Evolutionary conservation across 2,888 invertebrate genomes (phyloP).

Genomic region (Corbicula japonica): DNA sequence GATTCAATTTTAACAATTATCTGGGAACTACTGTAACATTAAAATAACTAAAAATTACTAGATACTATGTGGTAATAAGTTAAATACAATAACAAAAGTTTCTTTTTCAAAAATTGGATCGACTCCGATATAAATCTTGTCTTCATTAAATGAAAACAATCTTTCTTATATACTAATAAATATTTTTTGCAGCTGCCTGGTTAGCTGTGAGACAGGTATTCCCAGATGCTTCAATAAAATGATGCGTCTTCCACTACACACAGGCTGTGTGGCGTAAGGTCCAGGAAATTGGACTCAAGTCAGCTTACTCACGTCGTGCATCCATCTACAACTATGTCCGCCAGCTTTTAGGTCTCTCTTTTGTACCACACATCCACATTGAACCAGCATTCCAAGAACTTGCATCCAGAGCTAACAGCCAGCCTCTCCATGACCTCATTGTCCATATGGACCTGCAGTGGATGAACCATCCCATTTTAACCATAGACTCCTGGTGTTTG

Average conservation of each 20-base stretch:
- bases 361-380: not conserved
- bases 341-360: not conserved
- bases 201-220: constrained; percentile 20
- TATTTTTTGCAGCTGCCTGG: constrained; percentile 26
- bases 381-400: constrained; percentile 16
- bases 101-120: too few relatives aligned
- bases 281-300: not conserved
- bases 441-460: constrained; percentile 3
- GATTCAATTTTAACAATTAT: too few relatives aligned
- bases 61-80: too few relatives aligned
- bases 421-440: not conserved
- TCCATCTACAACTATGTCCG: not conserved
- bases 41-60: too few relatives aligned
- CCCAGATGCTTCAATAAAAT: constrained; percentile 3
- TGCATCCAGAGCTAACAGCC: not conserved
- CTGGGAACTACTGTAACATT: too few relatives aligned
- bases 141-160: too few relatives aligned
- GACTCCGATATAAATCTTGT: too few relatives aligned
- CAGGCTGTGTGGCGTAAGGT: constrained; percentile 1
- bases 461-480: constrained; percentile 15
- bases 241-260: constrained; percentile 24
- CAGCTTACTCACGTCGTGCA: not conserved
- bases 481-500: constrained; percentile 9
- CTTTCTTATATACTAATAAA: too few relatives aligned
- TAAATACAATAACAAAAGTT: too few relatives aligned